These are phyloP conservation scores for Trilocha varians DNA, from an alignment of 2,888 invertebrate genomes.

Conservation along the genomic window DNA sequence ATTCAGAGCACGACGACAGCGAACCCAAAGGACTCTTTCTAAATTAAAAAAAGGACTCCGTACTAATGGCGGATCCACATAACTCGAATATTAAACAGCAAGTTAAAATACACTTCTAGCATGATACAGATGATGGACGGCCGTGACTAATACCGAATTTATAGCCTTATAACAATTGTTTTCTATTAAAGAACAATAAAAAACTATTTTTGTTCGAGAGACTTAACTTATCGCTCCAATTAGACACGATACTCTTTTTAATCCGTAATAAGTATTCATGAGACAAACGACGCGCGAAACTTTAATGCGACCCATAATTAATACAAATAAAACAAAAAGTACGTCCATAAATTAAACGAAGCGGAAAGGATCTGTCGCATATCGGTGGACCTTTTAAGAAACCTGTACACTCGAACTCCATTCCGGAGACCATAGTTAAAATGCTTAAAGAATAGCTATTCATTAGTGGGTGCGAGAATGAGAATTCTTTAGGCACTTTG, in stretches of 20 bases:
- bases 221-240: constrained; percentile 36
- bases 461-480: constrained; percentile 73
- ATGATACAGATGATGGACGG: constrained; percentile 39
- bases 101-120: constrained; percentile 29
- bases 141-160: constrained; percentile 48
- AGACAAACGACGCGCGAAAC: constrained; percentile 38
- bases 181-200: constrained; percentile 47
- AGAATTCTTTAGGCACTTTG: constrained; percentile 69
- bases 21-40: constrained; percentile 31
- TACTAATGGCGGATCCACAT: constrained; percentile 37
- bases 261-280: constrained; percentile 20
- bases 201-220: constrained; percentile 28
- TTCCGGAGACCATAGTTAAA: constrained; percentile 70
- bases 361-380: constrained; percentile 67
- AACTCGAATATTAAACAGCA: constrained; percentile 57
- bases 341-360: constrained; percentile 64
- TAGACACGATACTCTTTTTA: constrained; percentile 28
- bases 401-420: constrained; percentile 70
- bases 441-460: constrained; percentile 72
- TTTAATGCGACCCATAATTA: constrained; percentile 55
- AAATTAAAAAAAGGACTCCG: constrained; percentile 33
- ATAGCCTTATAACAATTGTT: constrained; percentile 52
- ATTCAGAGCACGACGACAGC: constrained; percentile 50
- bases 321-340: constrained; percentile 56
- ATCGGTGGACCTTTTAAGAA: constrained; percentile 69